These are phyloP conservation scores for Elysia crispata DNA, from an alignment of 2,888 invertebrate genomes.

Conservation along the genomic window DNA sequence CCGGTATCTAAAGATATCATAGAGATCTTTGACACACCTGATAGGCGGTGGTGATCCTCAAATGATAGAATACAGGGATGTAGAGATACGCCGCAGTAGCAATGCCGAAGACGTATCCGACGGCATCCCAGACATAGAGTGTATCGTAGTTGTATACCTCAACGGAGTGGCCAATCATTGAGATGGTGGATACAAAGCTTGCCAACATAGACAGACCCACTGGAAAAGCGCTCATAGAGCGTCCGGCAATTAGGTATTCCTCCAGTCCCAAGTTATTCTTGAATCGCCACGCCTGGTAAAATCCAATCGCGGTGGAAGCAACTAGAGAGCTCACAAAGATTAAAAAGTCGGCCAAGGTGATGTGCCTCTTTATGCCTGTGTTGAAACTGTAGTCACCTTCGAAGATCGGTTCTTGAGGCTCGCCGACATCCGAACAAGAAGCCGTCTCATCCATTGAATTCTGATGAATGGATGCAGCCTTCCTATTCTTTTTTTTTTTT, in stretches of 20 bases:
- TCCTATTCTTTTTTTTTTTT: too few species aligned
- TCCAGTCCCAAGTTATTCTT: constrained; percentile 62
- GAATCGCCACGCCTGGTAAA: constrained; percentile 69
- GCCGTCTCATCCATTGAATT: too few species aligned
- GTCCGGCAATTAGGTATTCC: constrained; percentile 71
- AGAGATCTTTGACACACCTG: too few species aligned
- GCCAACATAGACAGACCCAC: constrained; percentile 74
- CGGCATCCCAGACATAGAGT: neutral
- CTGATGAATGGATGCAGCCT: too few species aligned
- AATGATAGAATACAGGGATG: neutral
- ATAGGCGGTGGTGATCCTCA: neutral
- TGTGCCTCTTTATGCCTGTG: constrained; percentile 53
- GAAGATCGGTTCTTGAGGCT: constrained; percentile 2
- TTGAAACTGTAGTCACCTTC: constrained; percentile 55
- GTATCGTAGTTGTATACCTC: constrained; percentile 72
- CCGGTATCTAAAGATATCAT: too few species aligned
- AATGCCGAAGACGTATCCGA: neutral
- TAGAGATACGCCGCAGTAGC: neutral
- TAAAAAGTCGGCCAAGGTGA: constrained; percentile 66
- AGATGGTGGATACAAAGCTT: constrained; percentile 76
- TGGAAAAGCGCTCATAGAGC: constrained; percentile 71
- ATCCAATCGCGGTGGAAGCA: constrained; percentile 67
- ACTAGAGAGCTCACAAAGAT: constrained; percentile 64
- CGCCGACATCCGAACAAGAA: too few species aligned
- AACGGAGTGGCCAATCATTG: constrained; percentile 71